A percentile compares a stretch with the other conserved stretches of the same genome.
Evolutionary conservation across 37 sponge, comb jelly and placozoan genomes (phyloP).

Genomic region (Cliona cf. orientalis): DNA sequence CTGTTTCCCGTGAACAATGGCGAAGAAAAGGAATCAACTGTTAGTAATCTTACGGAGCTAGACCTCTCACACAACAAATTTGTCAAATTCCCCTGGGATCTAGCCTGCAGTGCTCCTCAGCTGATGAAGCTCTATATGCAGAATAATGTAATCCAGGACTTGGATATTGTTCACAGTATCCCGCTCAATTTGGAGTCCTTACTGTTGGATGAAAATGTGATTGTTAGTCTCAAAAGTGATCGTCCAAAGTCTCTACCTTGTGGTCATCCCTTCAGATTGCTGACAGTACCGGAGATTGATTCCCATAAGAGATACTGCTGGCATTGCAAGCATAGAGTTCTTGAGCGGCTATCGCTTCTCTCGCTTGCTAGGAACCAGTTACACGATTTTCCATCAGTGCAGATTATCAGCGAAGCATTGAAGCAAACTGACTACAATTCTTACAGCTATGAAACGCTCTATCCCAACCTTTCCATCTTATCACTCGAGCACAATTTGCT

Average conservation of each 20-base stretch:
- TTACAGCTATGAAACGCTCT: conserved; percentile 3
- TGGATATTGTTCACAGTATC: conserved; percentile 57
- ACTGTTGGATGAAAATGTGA: conserved; percentile 16
- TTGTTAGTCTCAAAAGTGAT: neutral
- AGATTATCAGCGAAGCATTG: neutral
- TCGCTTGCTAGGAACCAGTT: conserved; percentile 49
- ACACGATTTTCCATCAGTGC: conserved; percentile 17
- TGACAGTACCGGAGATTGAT: neutral
- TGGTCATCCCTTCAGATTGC: conserved; percentile 37
- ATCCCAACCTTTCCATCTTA: conserved; percentile 66
- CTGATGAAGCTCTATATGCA: conserved; percentile 61
- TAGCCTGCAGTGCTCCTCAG: conserved; percentile 75
- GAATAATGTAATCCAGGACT: conserved; percentile 12
- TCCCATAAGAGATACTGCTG: conserved; percentile 5
- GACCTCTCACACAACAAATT: conserved; percentile 75
- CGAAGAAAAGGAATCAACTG: neutral
- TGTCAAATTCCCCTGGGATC: conserved; percentile 57
- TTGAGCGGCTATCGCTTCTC: conserved; percentile 53
- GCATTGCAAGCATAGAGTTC: conserved; percentile 40
- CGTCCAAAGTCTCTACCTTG: conserved; percentile 34
- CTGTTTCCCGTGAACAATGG: neutral
- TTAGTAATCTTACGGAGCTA: conserved; percentile 9
- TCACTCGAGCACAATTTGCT: conserved; percentile 49
- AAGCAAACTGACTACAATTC: neutral
- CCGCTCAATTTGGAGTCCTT: conserved; percentile 28